Conservation (phyloP, 2,113 vertebrate genomes). For the Nyctibius bracteatus region DNA sequence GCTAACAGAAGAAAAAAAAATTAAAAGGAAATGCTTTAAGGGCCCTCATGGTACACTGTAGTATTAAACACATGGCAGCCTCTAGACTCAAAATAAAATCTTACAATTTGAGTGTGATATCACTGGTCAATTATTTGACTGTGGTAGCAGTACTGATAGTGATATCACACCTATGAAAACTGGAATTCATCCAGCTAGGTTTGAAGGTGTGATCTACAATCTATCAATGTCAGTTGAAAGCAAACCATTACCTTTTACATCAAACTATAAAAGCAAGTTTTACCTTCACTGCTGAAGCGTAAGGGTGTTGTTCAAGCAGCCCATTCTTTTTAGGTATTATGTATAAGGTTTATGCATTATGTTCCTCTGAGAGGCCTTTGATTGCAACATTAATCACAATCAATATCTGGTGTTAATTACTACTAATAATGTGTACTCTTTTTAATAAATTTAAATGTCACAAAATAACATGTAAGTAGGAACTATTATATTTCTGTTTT, state of each 20-base stretch:
- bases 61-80: background rate
- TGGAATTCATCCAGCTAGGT: constrained; percentile 2
- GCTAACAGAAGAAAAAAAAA: constrained; percentile 1
- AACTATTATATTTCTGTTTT: background rate
- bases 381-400: background rate
- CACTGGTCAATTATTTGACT: constrained; percentile 7
- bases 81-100: background rate
- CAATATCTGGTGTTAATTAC: background rate
- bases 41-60: background rate
- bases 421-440: background rate
- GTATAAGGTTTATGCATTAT: background rate
- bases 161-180: constrained; percentile 40
- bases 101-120: background rate
- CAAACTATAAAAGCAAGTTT: background rate
- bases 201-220: background rate
- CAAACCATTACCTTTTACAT: background rate
- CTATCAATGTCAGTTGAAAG: background rate
- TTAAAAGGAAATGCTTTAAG: constrained; percentile 22
- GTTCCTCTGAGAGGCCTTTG: background rate
- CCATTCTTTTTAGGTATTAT: background rate
- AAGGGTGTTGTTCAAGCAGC: background rate
- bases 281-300: background rate
- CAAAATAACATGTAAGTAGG: background rate
- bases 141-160: constrained; percentile 2
- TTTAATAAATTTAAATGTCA: background rate